Evolutionary conservation across 2,888 invertebrate genomes (phyloP), one percentile per base, ranked within the genome.

Genomic region (Acronicta alni): DNA sequence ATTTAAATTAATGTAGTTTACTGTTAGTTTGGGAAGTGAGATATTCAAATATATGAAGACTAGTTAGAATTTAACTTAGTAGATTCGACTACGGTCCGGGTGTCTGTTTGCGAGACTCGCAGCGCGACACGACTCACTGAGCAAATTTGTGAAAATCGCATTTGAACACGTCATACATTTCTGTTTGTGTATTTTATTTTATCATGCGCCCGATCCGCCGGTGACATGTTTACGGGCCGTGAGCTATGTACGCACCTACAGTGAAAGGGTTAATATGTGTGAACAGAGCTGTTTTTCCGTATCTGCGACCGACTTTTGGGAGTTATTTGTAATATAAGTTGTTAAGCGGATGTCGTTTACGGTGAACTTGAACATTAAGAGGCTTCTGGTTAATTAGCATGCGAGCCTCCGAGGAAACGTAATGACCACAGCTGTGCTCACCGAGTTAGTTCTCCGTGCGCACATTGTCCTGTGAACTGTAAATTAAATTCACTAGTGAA

Each of bases 141-240:
- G 78, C 82, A 85, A 85, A 87, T 87, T 85, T 82, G 79, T 80
- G 79, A 79, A 83, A 85, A 84, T 84, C 80, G 70, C 80, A 80
- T 86, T 86, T 82, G 78, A 82, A 80, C 81, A 77, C 74, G 78
- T 81, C 82, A 84, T 76, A 80, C 70, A 74, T 74, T 81, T 77
- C 61, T 77, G 65, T 83, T 80, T 81, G 77, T 79, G 56, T 79
- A 76, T 80, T 84, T 77, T 81, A 79, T 80, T 85, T 84, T 84
- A 84, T 84, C 80, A 80, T 75, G 72, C 77, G 58, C 70, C 57
- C 68, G 67, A 58, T 72, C 78, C 60, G 62, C 67, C 60, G 71
- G 67, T 72, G 77, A 77, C 71, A 73, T 80, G 83, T 84, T 82
- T 79, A 82, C 72, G 73, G 76, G 54, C 69, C 59, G 72, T 66